Evolutionary conservation across 1,140 invertebrate species (phyloP), one percentile per base, ranked within the genome.

Genomic region (Arctopsyche grandis): DNA sequence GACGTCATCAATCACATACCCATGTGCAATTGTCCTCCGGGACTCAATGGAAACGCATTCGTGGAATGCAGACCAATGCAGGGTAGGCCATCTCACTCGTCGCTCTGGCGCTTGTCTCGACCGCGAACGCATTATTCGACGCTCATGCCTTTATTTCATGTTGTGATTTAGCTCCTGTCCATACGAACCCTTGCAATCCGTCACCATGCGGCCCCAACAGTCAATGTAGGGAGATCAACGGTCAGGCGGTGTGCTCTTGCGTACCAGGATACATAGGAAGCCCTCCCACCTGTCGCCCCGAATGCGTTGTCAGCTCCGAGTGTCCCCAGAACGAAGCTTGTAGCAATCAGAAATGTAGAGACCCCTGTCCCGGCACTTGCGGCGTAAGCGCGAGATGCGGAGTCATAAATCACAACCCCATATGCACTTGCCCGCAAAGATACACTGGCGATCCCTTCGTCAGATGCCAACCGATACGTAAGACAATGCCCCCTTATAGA

Each of bases 1-100:
- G 91, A 93, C 84, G 94, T 96, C 0, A 91, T 93, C 10, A 95
- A 95, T 83, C 94, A 96, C 84, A 90, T 94, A 60, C 92, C 93
- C 16, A 91, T 91, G 85, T 94, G 93, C 82, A 90, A 89, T 48
- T 93, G 93, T 86, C 89, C 90, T n/a, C 83, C 88, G 56, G 92
- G 92, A 10, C 92, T 90, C 84, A 91, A 90, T 52, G 93, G 94
- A 21, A 95, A 96, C 90, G 94, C 95, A n/a, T 95, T 95, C 84
- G 87, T 93, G 14, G 85, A 90, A 70, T 94, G 93, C 83, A 88
- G 90, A 83, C 86, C 85, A 46, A 83, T 87, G 52, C 76, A 82
- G 83, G 85, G 85, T 88, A 85, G 83, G 77, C 75, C 46, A 22
- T 44, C 29, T 44, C 29, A n/a, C 16, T 56, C 26, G 24, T 19